These are phyloP conservation scores for Troides helena DNA, from an alignment of 2,888 invertebrate genomes.

Conservation along the genomic window DNA sequence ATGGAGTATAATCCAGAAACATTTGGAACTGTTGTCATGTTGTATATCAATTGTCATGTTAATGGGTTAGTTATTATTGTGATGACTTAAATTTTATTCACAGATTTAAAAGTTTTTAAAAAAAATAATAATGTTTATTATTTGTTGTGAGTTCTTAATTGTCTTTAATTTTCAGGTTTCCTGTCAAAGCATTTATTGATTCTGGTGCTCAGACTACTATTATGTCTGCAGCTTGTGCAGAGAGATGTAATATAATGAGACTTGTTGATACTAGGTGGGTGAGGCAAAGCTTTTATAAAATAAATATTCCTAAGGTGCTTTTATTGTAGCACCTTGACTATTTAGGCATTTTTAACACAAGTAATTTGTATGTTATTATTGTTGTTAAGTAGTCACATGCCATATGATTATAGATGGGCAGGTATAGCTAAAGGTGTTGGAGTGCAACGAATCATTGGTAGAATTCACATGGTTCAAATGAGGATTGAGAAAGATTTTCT, in stretches of 20 bases:
- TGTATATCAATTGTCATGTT: conserved; percentile 97
- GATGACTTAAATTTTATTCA: too few relatives aligned
- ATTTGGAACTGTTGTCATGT: conserved; percentile 98
- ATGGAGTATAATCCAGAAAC: conserved; percentile 99
- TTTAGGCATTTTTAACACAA: too few relatives aligned
- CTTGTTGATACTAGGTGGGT: conserved; percentile 87
- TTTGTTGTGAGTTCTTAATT: background rate
- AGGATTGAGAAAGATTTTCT: conserved; percentile 96
- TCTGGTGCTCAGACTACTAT: conserved; percentile 99
- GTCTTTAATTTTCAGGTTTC: conserved; percentile 72
- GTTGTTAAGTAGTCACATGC: too few relatives aligned
- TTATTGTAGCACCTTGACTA: too few relatives aligned
- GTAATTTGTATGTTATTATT: too few relatives aligned
- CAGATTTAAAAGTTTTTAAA: background rate
- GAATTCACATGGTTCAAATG: conserved; percentile 98
- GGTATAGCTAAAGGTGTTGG: conserved; percentile 99
- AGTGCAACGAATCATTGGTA: conserved; percentile 95
- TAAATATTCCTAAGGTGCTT: too few relatives aligned
- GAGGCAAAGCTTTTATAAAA: too few relatives aligned
- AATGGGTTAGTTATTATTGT: conserved; percentile 83
- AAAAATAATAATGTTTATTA: background rate
- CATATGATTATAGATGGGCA: conserved; percentile 85
- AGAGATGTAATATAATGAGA: conserved; percentile 95
- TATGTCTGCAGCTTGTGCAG: conserved; percentile 97
- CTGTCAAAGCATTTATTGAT: conserved; percentile 99